A percentile compares a stretch with the other conserved stretches of the same genome.
phyloP scores from a whole-genome alignment of 2,888 invertebrate species.

The Tinea trinotella region DNA sequence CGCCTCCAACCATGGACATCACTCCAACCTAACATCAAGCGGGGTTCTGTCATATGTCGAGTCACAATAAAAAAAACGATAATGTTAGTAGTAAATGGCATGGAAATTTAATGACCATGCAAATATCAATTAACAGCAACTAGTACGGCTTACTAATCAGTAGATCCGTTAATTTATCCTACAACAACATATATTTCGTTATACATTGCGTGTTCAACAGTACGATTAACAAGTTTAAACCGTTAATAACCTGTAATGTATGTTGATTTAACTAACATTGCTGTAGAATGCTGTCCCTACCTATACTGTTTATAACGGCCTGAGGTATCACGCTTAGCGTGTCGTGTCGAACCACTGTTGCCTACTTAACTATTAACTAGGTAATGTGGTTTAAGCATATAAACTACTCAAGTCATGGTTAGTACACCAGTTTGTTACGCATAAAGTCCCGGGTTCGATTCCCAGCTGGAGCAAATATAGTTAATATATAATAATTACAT shows the following conservation, averaged over 20 bases:
- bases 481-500: too few species aligned
- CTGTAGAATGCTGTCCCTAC: slow-evolving; percentile 1
- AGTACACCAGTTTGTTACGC: too few species aligned
- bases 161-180: not conserved
- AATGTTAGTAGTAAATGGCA: not conserved
- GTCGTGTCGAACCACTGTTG: not conserved
- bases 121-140: slow-evolving; percentile 9
- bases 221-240: not conserved
- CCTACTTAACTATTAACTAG: not conserved
- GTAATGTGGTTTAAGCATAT: too few species aligned
- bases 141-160: not conserved
- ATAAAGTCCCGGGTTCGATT: too few species aligned
- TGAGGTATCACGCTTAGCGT: not conserved
- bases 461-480: too few species aligned
- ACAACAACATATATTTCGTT: not conserved
- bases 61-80: too few species aligned
- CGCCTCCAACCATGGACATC: too few species aligned
- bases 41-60: too few species aligned
- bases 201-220: not conserved
- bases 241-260: slow-evolving; percentile 5
- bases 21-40: too few species aligned
- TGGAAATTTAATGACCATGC: not conserved
- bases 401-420: too few species aligned
- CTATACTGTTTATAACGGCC: not conserved
- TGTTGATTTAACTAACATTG: not conserved